These are phyloP conservation scores for Parasteatoda tepidariorum DNA, from an alignment of 1,140 invertebrate genomes.

Conservation along the genomic window DNA sequence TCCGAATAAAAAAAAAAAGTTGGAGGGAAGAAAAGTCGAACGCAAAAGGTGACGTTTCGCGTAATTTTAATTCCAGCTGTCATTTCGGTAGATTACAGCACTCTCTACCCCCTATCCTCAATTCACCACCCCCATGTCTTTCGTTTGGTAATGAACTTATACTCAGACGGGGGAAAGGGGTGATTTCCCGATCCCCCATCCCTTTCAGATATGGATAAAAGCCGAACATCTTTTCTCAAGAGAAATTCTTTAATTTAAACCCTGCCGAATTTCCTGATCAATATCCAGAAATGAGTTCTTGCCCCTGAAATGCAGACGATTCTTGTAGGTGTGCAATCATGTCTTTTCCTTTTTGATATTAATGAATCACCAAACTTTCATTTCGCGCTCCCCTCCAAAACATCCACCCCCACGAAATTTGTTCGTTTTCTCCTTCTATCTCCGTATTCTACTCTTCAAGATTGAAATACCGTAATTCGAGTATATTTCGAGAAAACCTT, in stretches of 20 bases:
- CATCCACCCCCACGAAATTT: not conserved
- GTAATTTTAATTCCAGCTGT: constrained; percentile 60
- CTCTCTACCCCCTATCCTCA: not conserved
- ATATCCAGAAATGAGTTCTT: constrained; percentile 29
- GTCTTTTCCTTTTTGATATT: constrained; percentile 47
- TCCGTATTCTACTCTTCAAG: not conserved
- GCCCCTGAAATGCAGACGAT: constrained; percentile 13
- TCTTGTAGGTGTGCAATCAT: constrained; percentile 46
- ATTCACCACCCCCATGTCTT: constrained; percentile 13
- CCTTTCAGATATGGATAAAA: not conserved
- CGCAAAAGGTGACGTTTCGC: constrained; percentile 57
- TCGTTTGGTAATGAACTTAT: constrained; percentile 54
- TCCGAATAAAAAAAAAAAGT: constrained; percentile 23
- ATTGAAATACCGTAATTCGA: constrained; percentile 56
- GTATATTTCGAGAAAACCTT: not conserved
- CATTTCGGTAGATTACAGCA: constrained; percentile 57
- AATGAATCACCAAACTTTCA: constrained; percentile 52
- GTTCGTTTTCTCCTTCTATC: not conserved
- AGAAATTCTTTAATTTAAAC: constrained; percentile 60
- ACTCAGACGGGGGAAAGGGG: not conserved
- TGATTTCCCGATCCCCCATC: not conserved
- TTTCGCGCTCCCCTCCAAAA: not conserved
- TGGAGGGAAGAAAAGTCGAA: constrained; percentile 35
- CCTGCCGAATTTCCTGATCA: constrained; percentile 44
- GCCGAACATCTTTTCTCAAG: constrained; percentile 9